These are phyloP conservation scores for Syrphus vitripennis DNA, from an alignment of 2,888 invertebrate genomes.

Conservation along the genomic window DNA sequence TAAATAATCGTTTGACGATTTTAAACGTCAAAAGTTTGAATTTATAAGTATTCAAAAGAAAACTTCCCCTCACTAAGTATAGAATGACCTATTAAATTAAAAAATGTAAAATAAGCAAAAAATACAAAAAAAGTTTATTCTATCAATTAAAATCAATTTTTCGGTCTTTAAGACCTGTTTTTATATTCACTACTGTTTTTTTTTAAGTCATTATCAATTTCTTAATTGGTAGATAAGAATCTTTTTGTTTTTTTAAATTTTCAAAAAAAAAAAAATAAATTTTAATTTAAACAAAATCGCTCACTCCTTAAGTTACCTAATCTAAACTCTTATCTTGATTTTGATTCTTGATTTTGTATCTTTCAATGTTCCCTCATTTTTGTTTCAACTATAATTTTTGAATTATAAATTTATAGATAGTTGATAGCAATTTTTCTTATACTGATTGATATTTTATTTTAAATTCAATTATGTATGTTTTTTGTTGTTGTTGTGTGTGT, in stretches of 20 bases:
- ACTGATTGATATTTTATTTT: conserved; percentile 29
- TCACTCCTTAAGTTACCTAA: conserved; percentile 21
- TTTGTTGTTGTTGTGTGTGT: neutral
- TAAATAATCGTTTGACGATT: conserved; percentile 5
- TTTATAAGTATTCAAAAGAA: neutral
- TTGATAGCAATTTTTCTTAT: conserved; percentile 9
- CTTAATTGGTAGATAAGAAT: conserved; percentile 62
- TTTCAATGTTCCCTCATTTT: neutral
- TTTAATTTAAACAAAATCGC: conserved; percentile 31
- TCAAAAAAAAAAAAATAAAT: neutral
- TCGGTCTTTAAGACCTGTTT: neutral
- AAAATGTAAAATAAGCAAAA: neutral
- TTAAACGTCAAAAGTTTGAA: neutral
- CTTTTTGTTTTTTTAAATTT: neutral
- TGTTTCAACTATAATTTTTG: neutral
- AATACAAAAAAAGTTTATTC: conserved; percentile 24
- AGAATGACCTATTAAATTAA: conserved; percentile 9
- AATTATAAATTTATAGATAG: conserved; percentile 19
- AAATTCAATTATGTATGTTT: conserved; percentile 1
- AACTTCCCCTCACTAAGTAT: neutral
- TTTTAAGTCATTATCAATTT: conserved; percentile 39
- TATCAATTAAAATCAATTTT: conserved; percentile 47
- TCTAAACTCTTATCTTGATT: conserved; percentile 21
- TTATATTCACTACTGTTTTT: conserved; percentile 18
- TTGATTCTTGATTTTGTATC: conserved; percentile 25